Conservation (phyloP, 2,888 invertebrate genomes). For the Serripes groenlandicus region DNA sequence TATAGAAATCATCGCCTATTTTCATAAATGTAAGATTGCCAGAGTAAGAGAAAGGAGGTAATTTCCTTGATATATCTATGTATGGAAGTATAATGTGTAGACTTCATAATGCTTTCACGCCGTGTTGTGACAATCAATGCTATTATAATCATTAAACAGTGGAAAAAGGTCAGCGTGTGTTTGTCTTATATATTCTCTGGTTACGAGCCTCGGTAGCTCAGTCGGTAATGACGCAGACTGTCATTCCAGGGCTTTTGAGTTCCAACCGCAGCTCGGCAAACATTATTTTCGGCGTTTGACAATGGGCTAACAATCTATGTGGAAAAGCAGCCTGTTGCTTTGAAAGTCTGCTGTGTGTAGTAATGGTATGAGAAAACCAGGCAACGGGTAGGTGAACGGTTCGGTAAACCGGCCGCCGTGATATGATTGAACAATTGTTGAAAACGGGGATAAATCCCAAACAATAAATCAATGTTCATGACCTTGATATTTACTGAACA, state of each 20-base stretch:
- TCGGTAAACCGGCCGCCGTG: neutral
- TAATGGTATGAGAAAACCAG: neutral
- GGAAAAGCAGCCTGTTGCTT: neutral
- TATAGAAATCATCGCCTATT: neutral
- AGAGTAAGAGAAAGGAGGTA: no score
- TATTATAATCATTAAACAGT: conserved; percentile 10
- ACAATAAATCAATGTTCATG: neutral
- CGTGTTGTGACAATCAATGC: conserved; percentile 23
- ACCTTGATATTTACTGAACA: neutral
- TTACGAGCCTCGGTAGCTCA: no score
- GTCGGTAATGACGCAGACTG: no score
- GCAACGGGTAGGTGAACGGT: neutral
- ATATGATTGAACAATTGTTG: neutral
- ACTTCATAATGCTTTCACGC: conserved; percentile 17
- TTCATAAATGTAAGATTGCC: neutral
- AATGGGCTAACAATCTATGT: no score
- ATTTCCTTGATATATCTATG: neutral
- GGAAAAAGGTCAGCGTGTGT: neutral
- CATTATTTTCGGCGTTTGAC: no score
- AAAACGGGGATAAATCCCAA: neutral
- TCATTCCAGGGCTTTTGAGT: no score
- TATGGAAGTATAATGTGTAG: conserved; percentile 4
- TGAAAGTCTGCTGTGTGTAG: neutral
- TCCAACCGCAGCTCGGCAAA: no score
- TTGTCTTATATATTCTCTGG: neutral